Base-by-base conservation (phyloP, 2,797 vertebrate species). In the Enteromius paludinosus region DNA sequence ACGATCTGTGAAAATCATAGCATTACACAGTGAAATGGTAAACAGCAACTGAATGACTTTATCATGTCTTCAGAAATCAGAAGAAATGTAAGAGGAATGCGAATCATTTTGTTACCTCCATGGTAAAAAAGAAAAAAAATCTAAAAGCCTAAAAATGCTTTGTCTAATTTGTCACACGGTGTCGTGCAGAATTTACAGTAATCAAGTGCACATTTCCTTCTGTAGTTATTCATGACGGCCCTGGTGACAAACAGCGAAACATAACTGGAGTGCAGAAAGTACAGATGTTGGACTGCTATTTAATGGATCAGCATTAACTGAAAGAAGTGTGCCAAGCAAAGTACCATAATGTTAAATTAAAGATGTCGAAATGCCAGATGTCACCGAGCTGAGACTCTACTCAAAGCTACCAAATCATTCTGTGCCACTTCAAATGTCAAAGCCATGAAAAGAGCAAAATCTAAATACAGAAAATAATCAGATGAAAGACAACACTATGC, bases 1-100 rank as follows among this genome's bases (percentile, higher is more conserved):
- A 35, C 30, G 1, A 30, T 75, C 64, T 28, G 47, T 17, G 18
- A 43, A 73, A 49, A 23, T 18, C 17, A 15, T 68, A n/a, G 35
- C 17, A 69, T 76, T 35, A 69, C 73, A 70, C 52, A 70, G 81
- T 70, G 52, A 70, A 75, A 76, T 76, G 64, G 64, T 75, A 69
- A 82, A 69, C 14, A 25, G 52, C 47, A 18, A 76, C 62, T 69
- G 18, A 66, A 56, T 66, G 72, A 74, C 35, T 38, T 38, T 15
- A 47, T 30, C 6, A 11, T 23, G 69, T 52, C 56, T 35, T 72
- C 62, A 14, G 20, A 79, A 79, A 70, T 30, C 2, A 56, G 17
- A 30, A 59, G 0, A 64, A 70, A 45, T 30, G 38, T 2, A 64
- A 54, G 43, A 49, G 8, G 47, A 61, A 61, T 14, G 38, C 68